Base-by-base conservation (phyloP, 2,113 vertebrate species). In the Odobenus rosmarus region DNA sequence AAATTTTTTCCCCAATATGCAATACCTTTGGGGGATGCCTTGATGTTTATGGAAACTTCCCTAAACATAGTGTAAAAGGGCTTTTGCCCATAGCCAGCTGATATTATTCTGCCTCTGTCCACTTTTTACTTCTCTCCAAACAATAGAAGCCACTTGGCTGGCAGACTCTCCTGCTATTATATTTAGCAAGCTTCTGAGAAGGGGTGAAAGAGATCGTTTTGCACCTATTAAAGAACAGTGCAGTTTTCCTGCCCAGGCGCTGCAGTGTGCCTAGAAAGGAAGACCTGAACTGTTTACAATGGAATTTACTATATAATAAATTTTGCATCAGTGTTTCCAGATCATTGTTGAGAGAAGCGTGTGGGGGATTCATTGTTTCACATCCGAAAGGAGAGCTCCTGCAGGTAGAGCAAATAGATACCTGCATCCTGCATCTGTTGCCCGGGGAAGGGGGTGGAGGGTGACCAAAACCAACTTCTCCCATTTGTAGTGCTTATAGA, bases 191-290 rank as follows among this genome's bases (percentile, higher is more conserved):
- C 88, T 33, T 88, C 76, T 46, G 82, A 64, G 55, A 91, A 23
- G 51, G 1, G 62, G 33, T 61, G 14, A 21, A 76, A 84, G 79
- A 95, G 82, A 26, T 90, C 84, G 96, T 98, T 98, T 93, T 95
- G n/a, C 59, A 97, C 80, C 84, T 85, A 59, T 26, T 90, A 95
- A 93, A 95, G 88, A 97, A 98, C 95, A 6, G 93, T 96, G 97
- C 97, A 96, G 95, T 98, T 97, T 94, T 95, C 93, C 96, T 16
- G 46, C 97, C 96, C 93, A 98, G 84, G 98, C 98, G 95, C 97
- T 97, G 83, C 93, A 96, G 90, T 98, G 96, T 98, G 97, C 98
- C 98, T 98, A 97, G 98, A 98, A 98, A 99, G 98, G 98, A 98
- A 98, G 97, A 98, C 87, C 71, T 81, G 53, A 96, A 96, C 91